Evolutionary conservation across 2,888 invertebrate species (phyloP).

Genomic region (Cryptophagus acutangulus): DNA sequence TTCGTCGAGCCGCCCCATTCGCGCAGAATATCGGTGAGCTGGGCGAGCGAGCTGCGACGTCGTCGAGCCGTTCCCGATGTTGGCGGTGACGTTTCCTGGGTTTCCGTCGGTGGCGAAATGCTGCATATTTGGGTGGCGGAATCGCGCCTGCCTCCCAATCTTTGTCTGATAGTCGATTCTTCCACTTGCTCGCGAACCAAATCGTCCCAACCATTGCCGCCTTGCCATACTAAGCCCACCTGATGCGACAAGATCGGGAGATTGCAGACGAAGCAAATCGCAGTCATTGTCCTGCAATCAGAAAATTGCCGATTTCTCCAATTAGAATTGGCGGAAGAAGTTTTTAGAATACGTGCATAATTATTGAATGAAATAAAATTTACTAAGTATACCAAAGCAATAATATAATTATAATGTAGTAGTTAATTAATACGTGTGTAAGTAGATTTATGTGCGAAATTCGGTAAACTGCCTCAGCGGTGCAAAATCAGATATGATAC

Average conservation of each 20-base stretch:
- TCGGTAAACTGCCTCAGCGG: conserved; percentile 13
- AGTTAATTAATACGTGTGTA: conserved; percentile 12
- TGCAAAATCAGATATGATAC: conserved; percentile 22
- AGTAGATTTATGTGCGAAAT: conserved; percentile 12
- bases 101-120: conserved; percentile 72
- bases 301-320: too few species aligned
- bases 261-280: conserved; percentile 95
- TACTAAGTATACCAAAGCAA: conserved; percentile 2
- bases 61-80: conserved; percentile 54
- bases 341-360: background rate
- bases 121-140: conserved; percentile 87
- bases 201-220: conserved; percentile 93
- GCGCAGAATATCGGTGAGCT: conserved; percentile 79
- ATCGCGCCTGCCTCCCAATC: conserved; percentile 80
- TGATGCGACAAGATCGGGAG: conserved; percentile 91
- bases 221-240: conserved; percentile 90
- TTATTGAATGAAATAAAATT: background rate
- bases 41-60: conserved; percentile 74
- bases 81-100: conserved; percentile 67
- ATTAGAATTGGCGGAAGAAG: too few species aligned
- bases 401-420: too few species aligned
- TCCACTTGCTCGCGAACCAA: conserved; percentile 81
- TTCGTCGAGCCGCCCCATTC: conserved; percentile 74
- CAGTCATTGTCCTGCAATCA: conserved; percentile 90
- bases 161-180: conserved; percentile 77